Evolutionary conservation across 2,797 vertebrate species (phyloP), one percentile per base, ranked within the genome.

Genomic region (Trichosurus vulpecula): DNA sequence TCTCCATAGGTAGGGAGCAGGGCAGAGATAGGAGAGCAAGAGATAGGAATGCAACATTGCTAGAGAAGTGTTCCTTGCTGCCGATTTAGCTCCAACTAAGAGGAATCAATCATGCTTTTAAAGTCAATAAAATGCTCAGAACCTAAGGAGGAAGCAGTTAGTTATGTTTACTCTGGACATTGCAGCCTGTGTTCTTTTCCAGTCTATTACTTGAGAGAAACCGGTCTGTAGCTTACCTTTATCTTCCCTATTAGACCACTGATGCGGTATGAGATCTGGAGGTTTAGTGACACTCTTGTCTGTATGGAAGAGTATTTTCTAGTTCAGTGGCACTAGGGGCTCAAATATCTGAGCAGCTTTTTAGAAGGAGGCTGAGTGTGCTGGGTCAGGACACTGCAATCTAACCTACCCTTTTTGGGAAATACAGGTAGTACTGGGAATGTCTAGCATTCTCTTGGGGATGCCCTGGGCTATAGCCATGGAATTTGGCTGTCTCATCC

Each of bases 401-500:
- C 47, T 81, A 81, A 47, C 41, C 9, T 47, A 47, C 25, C 41
- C 41, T n/a, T 47, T 81, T 81, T 27, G 19, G 22, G n/a, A 74
- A 47, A 25, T 81, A 22, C 19, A 81, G 22, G 9, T 47, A 27
- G 74, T 81, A 47, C 41, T 47, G 16, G 41, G 19, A 81, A 47
- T 47, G 41, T 81, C 47, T 25, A 81, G 41, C 25, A 25, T 81
- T 81, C 41, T 74, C 8, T 81, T 47, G 41, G 41, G n/a, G 22
- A 4, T 47, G n/a, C 74, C 55, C 94, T 35, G 90, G 94, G 6
- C 31, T 53, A 90, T 95, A 95, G 55, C 30, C 3, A n/a, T 53
- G 90, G 96, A 30, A 96, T 91, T 74, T 94, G 54, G 93, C 92
- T 96, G 91, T 74, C 93, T 93, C 92, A 61, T 58, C 74, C n/a